These are phyloP conservation scores for Ochotona curzoniae DNA, from an alignment of 2,113 vertebrate genomes.

Conservation along the genomic window DNA sequence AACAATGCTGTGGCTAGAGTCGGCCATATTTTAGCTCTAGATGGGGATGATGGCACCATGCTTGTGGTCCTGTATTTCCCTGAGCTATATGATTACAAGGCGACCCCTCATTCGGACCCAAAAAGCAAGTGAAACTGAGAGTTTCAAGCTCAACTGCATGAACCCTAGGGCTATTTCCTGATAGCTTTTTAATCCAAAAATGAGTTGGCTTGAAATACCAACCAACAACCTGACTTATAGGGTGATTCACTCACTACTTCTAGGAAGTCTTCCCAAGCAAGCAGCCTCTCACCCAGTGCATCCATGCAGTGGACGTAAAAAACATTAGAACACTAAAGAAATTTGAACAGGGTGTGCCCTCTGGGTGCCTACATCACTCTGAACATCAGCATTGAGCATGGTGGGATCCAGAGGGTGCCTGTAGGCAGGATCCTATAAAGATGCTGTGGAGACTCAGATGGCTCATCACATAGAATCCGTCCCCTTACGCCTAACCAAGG, in stretches of 20 bases:
- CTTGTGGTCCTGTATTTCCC: not conserved
- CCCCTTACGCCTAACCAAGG: too few relatives aligned
- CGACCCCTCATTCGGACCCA: not conserved
- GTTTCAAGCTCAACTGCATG: not conserved
- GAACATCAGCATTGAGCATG: not conserved
- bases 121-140: not conserved
- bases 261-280: not conserved
- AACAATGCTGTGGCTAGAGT: not conserved
- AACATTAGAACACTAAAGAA: rapidly evolving
- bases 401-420: not conserved
- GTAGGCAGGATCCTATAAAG: too few relatives aligned
- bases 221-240: not conserved
- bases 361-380: not conserved
- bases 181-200: not conserved
- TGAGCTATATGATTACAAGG: not conserved
- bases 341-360: not conserved
- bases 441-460: too few relatives aligned
- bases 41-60: not conserved
- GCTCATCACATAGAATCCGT: too few relatives aligned
- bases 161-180: not conserved
- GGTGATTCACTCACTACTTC: not conserved
- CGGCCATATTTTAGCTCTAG: rapidly evolving
- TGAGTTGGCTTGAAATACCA: not conserved
- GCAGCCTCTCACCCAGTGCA: not conserved
- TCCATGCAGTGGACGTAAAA: not conserved